phyloP scores from a whole-genome alignment of 2,113 vertebrate species.

The Crotalus tigris region DNA sequence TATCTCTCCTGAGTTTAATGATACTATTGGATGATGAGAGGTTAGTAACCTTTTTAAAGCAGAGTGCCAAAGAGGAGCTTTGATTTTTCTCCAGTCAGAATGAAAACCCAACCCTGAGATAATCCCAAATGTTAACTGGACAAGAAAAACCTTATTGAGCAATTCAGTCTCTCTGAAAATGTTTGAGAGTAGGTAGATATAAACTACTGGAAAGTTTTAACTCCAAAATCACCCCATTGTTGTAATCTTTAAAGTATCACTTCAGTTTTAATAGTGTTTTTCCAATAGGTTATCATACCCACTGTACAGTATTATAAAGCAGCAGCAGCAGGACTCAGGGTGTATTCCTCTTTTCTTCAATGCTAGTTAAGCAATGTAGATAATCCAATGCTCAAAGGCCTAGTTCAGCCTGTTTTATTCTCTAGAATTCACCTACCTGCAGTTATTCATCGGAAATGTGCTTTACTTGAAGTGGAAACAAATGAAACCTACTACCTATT shows the following conservation, averaged over 20 bases:
- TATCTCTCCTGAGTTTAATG: slow-evolving; percentile 41
- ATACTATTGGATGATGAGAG: slow-evolving; percentile 9
- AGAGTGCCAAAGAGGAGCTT: not conserved
- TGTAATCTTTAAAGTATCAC: not conserved
- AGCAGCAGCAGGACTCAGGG: not conserved
- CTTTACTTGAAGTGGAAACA: not conserved
- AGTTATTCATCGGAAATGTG: not conserved
- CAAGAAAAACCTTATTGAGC: not conserved
- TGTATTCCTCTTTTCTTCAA: not conserved
- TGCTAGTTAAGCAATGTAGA: not conserved
- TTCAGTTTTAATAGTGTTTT: not conserved
- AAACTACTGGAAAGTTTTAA: slow-evolving; percentile 16
- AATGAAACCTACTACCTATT: not conserved
- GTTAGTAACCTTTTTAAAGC: slow-evolving; percentile 47
- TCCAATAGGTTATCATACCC: not conserved
- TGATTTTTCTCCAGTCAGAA: not conserved
- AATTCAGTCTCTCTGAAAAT: not conserved
- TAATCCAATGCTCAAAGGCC: not conserved
- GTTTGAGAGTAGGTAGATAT: not conserved
- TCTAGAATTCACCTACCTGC: not conserved
- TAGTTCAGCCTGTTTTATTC: not conserved
- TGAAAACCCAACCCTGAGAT: accelerated
- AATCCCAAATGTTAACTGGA: not conserved
- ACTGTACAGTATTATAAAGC: not conserved
- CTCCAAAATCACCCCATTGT: not conserved